phyloP scores from a whole-genome alignment of 2,888 invertebrate species.

The Nomada flava region DNA sequence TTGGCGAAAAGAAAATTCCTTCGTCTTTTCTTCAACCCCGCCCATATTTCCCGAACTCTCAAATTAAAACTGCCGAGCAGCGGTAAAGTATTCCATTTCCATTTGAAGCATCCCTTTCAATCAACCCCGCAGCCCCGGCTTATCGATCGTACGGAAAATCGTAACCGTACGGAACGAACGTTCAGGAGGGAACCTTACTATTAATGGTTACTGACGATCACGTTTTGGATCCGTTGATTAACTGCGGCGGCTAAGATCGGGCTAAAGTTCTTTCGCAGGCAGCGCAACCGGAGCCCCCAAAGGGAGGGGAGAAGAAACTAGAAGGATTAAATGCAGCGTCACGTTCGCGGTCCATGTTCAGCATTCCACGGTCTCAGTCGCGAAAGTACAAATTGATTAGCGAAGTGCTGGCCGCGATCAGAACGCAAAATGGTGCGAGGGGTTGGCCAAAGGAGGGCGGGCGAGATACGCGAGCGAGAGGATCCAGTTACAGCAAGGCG shows the following conservation, averaged over 20 bases:
- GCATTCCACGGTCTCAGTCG: background rate
- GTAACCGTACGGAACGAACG: background rate
- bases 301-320: too few relatives aligned
- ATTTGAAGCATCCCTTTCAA: constrained; percentile 20
- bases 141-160: constrained; percentile 16
- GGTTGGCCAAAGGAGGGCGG: background rate
- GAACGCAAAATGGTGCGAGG: background rate
- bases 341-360: background rate
- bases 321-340: background rate
- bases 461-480: background rate
- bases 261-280: background rate
- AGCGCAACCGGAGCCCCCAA: too few relatives aligned
- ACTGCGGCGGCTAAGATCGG: constrained; percentile 45
- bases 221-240: constrained; percentile 52
- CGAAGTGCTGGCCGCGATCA: constrained; percentile 5
- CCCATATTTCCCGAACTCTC: background rate
- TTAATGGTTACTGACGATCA: constrained; percentile 15
- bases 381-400: constrained; percentile 16
- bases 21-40: background rate
- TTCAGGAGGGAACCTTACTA: background rate
- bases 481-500: constrained; percentile 1
- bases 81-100: constrained; percentile 23
- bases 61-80: constrained; percentile 10
- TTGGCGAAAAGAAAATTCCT: background rate
- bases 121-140: background rate